Base-by-base conservation (phyloP, 2,113 vertebrate species). In the Apus apus region DNA sequence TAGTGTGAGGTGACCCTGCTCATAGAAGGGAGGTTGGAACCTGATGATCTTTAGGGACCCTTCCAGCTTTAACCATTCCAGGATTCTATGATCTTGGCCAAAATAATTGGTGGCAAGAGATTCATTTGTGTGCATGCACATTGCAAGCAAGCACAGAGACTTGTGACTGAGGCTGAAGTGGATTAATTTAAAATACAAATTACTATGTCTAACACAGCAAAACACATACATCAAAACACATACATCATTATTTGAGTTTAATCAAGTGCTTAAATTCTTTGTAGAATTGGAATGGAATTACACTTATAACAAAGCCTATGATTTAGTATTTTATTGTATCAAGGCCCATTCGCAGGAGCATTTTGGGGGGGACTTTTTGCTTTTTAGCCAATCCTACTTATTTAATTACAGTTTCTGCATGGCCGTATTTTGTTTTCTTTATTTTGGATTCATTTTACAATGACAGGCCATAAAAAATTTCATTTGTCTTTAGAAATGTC, bases 371-470 rank as follows among this genome's bases (percentile, higher is more conserved):
- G 13, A 38, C 18, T n/a, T 88, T 58, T 65, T 87, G 45, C 20
- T 68, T 94, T 90, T 46, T 76, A 81, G 88, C 72, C 85, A 93
- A 29, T 2, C 54, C 38, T 64, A 30, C 67, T 92, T 90, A 86
- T 50, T 90, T 84, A 86, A 53, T 86, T 88, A 93, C 60, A 84
- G 68, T 81, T 93, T 90, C 65, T 93, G 32, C 51, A 25, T 27
- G 40, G 22, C 21, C 54, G 15, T 88, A 68, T 68, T 94, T 94
- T 83, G 53, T 86, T 95, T 91, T 91, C 64, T 92, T 78, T 88
- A 84, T 96, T 93, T 95, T 89, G 32, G 30, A 67, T 73, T 96
- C 76, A 34, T 94, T 93, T 89, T 83, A 57, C 66, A 90, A 51
- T 89, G 83, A 89, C 68, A 96, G 58, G 45, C 46, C 2, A 1